Base-by-base conservation (phyloP, 2,888 invertebrate genomes). In the Resseliella maxima region DNA sequence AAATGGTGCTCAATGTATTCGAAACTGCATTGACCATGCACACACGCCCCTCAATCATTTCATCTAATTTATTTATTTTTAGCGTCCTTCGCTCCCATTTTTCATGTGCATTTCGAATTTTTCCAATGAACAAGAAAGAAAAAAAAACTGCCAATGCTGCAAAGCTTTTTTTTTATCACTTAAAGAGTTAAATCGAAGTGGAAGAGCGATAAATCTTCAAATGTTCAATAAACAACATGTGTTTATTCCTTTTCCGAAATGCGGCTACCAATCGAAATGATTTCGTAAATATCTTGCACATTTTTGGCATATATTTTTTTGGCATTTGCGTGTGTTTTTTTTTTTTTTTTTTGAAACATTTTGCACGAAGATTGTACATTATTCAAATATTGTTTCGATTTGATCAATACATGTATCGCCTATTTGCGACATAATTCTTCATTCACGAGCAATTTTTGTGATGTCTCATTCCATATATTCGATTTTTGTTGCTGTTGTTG, bases 11-110 rank as follows among this genome's bases (percentile, higher is more conserved):
- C 41, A 41, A 12, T 72, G 72, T 12, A 72, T 72, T 72, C 72
- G 18, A 72, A 31, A 35, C 72, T 0, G 18, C 31, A 72, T 31
- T 72, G 31, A 72, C 31, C 72, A 72, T 72, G 31, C 72, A 15
- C 31, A 72, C 72, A 72, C 72, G 72, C 72, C 72, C 83, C 83
- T 83, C n/a, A 36, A 83, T 83, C 83, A 83, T n/a, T 83, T 36
- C n/a, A 38, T 38, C 83, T 38, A 83, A 38, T 83, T 83, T 38
- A 83, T 38, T 83, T 83, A 83, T 83, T 81, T 81, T 36, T 36
- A 10, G 2, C 38, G 1, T 83, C n/a, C 24, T 36, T 35, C 24
- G 18, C 18, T 54, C 54, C 54, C 10, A 15, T 72, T 72, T 72
- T 59, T 59, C 15, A 24, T 59, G 59, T 59, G 3, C 24, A 6